Conservation (phyloP, 1,140 invertebrate genomes). For the Bicyclus anynana region DNA sequence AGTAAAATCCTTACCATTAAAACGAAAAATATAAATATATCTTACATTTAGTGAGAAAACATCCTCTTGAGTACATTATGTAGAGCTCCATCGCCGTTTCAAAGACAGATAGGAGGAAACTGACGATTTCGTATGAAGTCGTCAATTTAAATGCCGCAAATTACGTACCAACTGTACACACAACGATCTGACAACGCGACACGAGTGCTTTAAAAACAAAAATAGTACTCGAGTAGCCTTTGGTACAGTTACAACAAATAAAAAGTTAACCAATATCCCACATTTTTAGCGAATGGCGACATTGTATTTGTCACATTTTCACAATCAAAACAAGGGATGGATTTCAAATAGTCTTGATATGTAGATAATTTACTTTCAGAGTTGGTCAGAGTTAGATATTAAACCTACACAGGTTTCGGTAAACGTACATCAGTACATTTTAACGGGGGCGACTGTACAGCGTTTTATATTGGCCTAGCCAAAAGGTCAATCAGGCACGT, state of each 20-base stretch:
- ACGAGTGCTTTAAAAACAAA: conserved; percentile 22
- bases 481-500: neutral
- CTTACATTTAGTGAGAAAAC: neutral
- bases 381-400: no score
- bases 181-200: neutral
- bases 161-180: conserved; percentile 1
- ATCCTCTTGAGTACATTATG: neutral
- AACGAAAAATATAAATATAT: neutral
- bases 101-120: conserved; percentile 2
- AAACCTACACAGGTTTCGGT: no score
- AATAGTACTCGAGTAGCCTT: neutral
- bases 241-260: neutral
- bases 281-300: no score
- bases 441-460: neutral
- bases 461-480: neutral
- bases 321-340: no score
- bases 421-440: neutral
- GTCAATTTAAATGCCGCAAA: conserved; percentile 2
- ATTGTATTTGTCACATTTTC: no score
- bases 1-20: neutral
- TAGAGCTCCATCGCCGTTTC: conserved; percentile 3
- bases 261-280: no score
- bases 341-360: no score
- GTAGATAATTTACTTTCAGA: no score
- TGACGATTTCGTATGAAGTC: neutral